Evolutionary conservation across 2,888 invertebrate genomes (phyloP).

Genomic region (Drosophila colorata): DNA sequence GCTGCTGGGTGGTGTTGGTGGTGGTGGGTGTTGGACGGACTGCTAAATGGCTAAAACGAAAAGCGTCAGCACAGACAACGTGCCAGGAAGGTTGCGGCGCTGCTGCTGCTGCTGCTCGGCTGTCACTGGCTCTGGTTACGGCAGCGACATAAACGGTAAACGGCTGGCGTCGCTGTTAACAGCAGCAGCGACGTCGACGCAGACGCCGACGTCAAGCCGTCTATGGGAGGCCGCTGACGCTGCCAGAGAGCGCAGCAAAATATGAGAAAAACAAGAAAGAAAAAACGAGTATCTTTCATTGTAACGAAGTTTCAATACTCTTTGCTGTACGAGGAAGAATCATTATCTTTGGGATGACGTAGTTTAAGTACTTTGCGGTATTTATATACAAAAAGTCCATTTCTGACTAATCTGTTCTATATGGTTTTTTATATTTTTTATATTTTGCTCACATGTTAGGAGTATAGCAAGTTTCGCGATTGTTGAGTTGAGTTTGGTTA

Average conservation of each 20-base stretch:
- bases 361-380: no score
- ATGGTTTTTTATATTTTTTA: no score
- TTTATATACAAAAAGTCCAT: no score
- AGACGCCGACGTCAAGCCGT: conserved; percentile 53
- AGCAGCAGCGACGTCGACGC: conserved; percentile 1
- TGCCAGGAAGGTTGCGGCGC: conserved; percentile 32
- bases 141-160: conserved; percentile 51
- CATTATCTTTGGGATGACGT: no score
- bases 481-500: no score
- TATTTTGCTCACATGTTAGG: no score
- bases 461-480: no score
- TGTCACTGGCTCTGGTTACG: conserved; percentile 50
- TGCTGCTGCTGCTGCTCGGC: conserved; percentile 25
- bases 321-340: background rate
- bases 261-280: conserved; percentile 36
- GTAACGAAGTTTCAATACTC: background rate
- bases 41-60: conserved; percentile 17
- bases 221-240: conserved; percentile 37
- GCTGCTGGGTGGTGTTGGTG: conserved; percentile 26
- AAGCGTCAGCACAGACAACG: conserved; percentile 49
- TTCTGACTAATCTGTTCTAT: no score
- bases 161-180: conserved; percentile 34
- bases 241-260: conserved; percentile 22
- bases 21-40: conserved; percentile 12
- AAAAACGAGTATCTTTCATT: background rate